Evolutionary conservation across 1,140 invertebrate species (phyloP).

Genomic region (Solen grandis): DNA sequence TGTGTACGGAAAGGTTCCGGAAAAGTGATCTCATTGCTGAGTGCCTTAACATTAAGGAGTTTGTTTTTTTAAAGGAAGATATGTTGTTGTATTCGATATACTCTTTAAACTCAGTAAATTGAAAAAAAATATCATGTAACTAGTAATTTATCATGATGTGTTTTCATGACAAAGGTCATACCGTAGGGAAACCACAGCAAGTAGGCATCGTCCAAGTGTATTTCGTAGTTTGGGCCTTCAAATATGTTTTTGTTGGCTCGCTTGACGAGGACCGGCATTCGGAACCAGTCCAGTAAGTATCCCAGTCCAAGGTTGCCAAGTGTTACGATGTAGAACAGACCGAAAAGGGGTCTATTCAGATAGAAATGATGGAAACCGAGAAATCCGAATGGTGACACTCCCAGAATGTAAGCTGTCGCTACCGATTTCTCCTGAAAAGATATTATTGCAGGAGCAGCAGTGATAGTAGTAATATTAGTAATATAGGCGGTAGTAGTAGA

Average conservation of each 20-base stretch:
- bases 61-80: neutral
- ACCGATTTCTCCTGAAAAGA: slow-evolving; percentile 27
- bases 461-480: no score
- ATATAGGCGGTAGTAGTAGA: no score
- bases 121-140: neutral
- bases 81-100: neutral
- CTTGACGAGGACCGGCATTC: slow-evolving; percentile 69
- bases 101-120: neutral
- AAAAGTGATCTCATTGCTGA: neutral
- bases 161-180: slow-evolving; percentile 17
- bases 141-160: neutral
- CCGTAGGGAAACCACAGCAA: slow-evolving; percentile 60
- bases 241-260: slow-evolving; percentile 57
- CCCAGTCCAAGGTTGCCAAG: slow-evolving; percentile 71
- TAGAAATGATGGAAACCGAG: slow-evolving; percentile 72
- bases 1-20: neutral
- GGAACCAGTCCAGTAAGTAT: slow-evolving; percentile 68
- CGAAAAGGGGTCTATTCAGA: slow-evolving; percentile 62
- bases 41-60: neutral
- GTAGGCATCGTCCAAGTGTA: slow-evolving; percentile 60
- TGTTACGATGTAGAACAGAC: slow-evolving; percentile 69
- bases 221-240: slow-evolving; percentile 20
- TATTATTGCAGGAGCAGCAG: no score
- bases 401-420: slow-evolving; percentile 56
- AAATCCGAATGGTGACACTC: slow-evolving; percentile 61